A percentile compares a stretch with the other conserved stretches of the same genome.
Conservation (phyloP, 2,888 invertebrate genomes). For the Himalopsyche kuldschensis region DNA sequence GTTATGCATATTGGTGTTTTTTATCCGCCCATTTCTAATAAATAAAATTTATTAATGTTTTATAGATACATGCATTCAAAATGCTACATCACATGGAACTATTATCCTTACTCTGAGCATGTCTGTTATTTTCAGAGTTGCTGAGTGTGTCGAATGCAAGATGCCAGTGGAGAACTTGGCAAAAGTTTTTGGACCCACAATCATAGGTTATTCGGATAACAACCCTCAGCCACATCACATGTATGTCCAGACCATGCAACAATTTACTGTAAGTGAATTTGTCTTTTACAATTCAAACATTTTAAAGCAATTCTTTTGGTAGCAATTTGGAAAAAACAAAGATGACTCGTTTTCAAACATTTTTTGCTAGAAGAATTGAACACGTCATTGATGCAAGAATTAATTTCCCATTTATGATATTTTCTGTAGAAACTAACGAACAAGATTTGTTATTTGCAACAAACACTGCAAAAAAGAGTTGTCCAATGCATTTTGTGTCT, state of each 20-base stretch:
- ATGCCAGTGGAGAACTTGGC: slow-evolving; percentile 91
- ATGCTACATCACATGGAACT: background rate
- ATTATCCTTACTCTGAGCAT: background rate
- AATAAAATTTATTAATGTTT: background rate
- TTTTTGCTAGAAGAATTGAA: too few relatives aligned
- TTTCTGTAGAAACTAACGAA: too few relatives aligned
- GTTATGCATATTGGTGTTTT: background rate
- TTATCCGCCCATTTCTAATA: background rate
- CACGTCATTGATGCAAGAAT: too few relatives aligned
- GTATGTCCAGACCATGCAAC: slow-evolving; percentile 76
- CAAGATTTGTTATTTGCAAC: too few relatives aligned
- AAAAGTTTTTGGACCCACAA: slow-evolving; percentile 90
- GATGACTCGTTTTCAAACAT: too few relatives aligned
- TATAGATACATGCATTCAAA: background rate
- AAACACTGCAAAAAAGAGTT: too few relatives aligned
- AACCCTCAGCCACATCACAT: slow-evolving; percentile 74
- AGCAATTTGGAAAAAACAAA: too few relatives aligned
- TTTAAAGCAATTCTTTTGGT: too few relatives aligned
- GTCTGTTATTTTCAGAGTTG: slow-evolving; percentile 63
- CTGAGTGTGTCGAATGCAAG: slow-evolving; percentile 80
- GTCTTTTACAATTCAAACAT: too few relatives aligned
- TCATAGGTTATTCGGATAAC: slow-evolving; percentile 83
- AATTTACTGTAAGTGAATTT: slow-evolving; percentile 62
- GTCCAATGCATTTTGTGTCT: too few relatives aligned
- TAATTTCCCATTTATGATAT: too few relatives aligned